Base-by-base conservation (phyloP, 2,888 invertebrate genomes). In the Augochlorella aurata region DNA sequence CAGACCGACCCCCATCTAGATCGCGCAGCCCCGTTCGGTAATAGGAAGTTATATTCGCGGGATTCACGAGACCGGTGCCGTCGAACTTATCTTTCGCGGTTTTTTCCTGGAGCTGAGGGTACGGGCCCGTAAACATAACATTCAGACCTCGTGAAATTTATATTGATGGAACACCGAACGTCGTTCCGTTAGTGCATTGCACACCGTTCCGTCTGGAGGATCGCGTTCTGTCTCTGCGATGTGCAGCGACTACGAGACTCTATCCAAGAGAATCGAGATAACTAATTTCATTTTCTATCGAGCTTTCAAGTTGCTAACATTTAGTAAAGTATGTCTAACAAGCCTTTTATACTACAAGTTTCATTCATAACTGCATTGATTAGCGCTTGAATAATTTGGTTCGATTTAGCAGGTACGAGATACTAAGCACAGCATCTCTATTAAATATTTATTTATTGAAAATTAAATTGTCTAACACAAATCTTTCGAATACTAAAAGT, bases 11-110 rank as follows among this genome's bases (percentile, higher is more conserved):
- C 73, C 70, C 74, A 47, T 65, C 73, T 72, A 70, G 79, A 71
- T 74, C 81, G 80, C 54, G 70, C 74, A 75, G 24, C 38, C 73
- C 78, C 85, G 89, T 87, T 89, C 84, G 88, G 90, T 90, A 92
- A 92, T 91, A 90, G 91, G 88, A 89, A 92, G 91, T 92, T 92
- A 92, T 90, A 90, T 89, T 85, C 90, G 76, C 83, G 81, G 82
- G 86, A 88, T 87, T 82, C 87, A 77, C 85, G 84, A 86, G 81
- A 77, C 79, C 71, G 74, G 78, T 86, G 81, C 74, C 85, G 72
- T 49, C 72, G 74, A 84, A 87, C 63, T 85, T 88, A 81, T 85
- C 82, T 47, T 71, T 54, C 75, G 38, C 61, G 16, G 38, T 18
- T 63, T 67, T 63, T 70, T 72, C 58, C 69, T 52, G 54, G 45